Percentiles rank a stretch among this genome's conserved stretches.
Evolutionary conservation across 1,140 invertebrate species (phyloP).

Genomic region (Eriosoma lanigerum): DNA sequence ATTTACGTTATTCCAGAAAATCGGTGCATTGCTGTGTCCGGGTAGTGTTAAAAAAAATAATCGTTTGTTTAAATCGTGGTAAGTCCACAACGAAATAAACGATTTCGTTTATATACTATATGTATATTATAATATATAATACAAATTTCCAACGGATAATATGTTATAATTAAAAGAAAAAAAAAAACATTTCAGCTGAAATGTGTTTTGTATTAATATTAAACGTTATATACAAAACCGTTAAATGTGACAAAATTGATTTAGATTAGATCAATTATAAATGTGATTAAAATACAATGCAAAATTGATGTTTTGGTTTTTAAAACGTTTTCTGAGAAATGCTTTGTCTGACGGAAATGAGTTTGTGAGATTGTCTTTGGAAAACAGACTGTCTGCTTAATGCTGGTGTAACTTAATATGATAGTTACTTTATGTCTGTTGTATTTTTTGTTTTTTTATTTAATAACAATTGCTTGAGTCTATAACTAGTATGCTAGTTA

Average conservation of each 20-base stretch:
- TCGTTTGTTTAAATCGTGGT: slow-evolving; percentile 30
- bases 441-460: background rate
- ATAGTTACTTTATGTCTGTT: background rate
- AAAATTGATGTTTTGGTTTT: background rate
- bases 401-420: background rate
- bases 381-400: background rate
- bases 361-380: background rate
- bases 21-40: background rate
- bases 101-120: slow-evolving; percentile 33
- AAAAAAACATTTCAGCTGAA: too few relatives aligned
- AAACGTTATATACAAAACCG: too few relatives aligned
- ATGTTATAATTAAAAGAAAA: too few relatives aligned
- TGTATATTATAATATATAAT: slow-evolving; percentile 11
- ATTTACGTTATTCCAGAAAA: background rate
- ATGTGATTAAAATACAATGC: background rate
- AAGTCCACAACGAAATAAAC: slow-evolving; percentile 43
- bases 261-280: background rate
- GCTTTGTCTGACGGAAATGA: background rate
- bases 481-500: background rate
- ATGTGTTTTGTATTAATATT: too few relatives aligned
- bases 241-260: background rate
- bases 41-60: background rate
- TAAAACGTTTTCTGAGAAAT: slow-evolving; percentile 17
- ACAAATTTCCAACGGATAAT: background rate
- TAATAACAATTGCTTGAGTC: background rate